Conservation (phyloP, 2,113 vertebrate genomes). For the Melanotaenia duboulayi region DNA sequence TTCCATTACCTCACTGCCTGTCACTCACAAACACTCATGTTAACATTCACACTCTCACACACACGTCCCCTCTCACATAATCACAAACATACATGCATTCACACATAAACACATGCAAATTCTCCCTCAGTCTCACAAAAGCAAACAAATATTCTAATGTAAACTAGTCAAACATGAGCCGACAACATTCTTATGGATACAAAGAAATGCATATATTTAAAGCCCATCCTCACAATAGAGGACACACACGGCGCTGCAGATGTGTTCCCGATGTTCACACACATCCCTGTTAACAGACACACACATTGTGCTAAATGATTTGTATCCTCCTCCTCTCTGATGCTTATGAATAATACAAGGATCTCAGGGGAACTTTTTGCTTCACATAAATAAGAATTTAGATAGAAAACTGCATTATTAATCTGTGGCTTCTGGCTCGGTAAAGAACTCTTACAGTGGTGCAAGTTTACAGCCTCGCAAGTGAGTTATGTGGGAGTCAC, state of each 20-base stretch:
- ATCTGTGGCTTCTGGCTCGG: conserved; percentile 65
- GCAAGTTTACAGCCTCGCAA: conserved; percentile 36
- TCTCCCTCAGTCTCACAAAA: conserved; percentile 60
- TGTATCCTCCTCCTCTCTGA: conserved; percentile 71
- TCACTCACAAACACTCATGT: conserved; percentile 74
- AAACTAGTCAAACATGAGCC: conserved; percentile 59
- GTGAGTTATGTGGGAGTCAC: conserved; percentile 9
- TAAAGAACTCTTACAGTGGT: conserved; percentile 65
- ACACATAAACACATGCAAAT: conserved; percentile 75
- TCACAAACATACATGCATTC: conserved; percentile 73
- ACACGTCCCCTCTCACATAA: conserved; percentile 63
- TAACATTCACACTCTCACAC: conserved; percentile 76
- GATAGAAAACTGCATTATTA: conserved; percentile 82
- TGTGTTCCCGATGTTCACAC: conserved; percentile 38
- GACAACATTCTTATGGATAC: conserved; percentile 41
- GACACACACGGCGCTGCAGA: conserved; percentile 13
- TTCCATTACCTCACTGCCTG: conserved; percentile 58
- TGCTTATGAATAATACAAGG: conserved; percentile 78
- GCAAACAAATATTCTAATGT: conserved; percentile 55
- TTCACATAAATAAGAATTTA: conserved; percentile 80
- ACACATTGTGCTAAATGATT: conserved; percentile 75
- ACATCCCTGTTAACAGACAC: conserved; percentile 53
- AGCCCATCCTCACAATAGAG: conserved; percentile 7
- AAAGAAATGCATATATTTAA: conserved; percentile 56
- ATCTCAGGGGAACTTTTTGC: conserved; percentile 78